Evolutionary conservation across 2,888 invertebrate species (phyloP).

Genomic region (Dynastes grantii): DNA sequence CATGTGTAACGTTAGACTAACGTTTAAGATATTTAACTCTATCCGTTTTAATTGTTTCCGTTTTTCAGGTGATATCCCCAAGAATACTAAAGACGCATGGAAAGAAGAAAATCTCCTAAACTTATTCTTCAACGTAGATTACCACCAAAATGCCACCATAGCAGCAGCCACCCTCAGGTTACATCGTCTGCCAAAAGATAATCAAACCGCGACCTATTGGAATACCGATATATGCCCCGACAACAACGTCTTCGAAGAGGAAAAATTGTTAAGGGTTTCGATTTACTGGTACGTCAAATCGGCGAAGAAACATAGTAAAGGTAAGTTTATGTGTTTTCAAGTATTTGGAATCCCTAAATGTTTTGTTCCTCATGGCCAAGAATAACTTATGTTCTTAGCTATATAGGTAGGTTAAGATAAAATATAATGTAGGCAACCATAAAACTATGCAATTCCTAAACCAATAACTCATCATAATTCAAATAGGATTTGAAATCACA

Average conservation of each 20-base stretch:
- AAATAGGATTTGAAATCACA: too few relatives aligned
- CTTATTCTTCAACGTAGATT: constrained; percentile 73
- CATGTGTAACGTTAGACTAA: too few relatives aligned
- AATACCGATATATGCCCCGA: constrained; percentile 53
- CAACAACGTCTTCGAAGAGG: constrained; percentile 67
- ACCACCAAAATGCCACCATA: constrained; percentile 70
- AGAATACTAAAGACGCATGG: constrained; percentile 73
- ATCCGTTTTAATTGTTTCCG: not conserved
- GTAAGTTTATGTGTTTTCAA: constrained; percentile 63
- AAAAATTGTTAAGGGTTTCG: constrained; percentile 74
- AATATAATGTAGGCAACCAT: too few relatives aligned
- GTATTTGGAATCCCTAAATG: too few relatives aligned
- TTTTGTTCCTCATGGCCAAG: too few relatives aligned
- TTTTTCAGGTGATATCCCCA: constrained; percentile 72
- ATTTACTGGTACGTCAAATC: constrained; percentile 75
- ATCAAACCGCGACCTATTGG: constrained; percentile 58
- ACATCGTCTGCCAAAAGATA: constrained; percentile 71
- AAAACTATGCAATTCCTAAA: too few relatives aligned
- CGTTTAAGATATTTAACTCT: not conserved
- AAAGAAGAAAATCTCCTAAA: constrained; percentile 73
- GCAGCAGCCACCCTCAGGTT: constrained; percentile 73
- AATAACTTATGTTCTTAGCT: too few relatives aligned
- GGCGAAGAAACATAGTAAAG: constrained; percentile 72
- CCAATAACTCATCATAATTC: too few relatives aligned
- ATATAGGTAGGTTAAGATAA: too few relatives aligned